Evolutionary conservation across 2,888 invertebrate genomes (phyloP).

Genomic region (Pegoplata infirma): DNA sequence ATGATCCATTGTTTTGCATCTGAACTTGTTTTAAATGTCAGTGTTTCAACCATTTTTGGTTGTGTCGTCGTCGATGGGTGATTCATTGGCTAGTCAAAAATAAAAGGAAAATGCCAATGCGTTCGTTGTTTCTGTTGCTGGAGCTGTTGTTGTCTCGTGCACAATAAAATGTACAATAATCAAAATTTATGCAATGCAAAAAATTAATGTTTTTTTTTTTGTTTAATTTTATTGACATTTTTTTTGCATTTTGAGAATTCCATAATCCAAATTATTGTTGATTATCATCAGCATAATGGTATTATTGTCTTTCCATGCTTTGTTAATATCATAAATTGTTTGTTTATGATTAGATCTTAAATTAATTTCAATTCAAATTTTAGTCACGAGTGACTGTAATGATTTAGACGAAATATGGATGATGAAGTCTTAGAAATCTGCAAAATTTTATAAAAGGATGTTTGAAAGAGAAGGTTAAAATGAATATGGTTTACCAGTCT

Average conservation of each 20-base stretch:
- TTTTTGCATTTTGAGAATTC: constrained; percentile 12
- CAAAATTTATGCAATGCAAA: constrained; percentile 51
- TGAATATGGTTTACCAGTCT: too few species aligned
- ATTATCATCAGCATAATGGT: constrained; percentile 11
- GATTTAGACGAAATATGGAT: too few species aligned
- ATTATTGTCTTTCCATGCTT: constrained; percentile 39
- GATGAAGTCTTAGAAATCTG: too few species aligned
- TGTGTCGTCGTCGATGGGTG: constrained; percentile 60
- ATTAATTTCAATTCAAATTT: not conserved
- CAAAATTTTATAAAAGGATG: too few species aligned
- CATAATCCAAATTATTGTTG: constrained; percentile 49
- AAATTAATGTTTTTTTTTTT: not conserved
- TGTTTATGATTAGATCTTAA: not conserved
- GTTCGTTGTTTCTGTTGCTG: too few species aligned
- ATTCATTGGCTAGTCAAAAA: constrained; percentile 62
- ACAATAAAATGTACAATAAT: constrained; percentile 46
- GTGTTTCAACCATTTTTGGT: constrained; percentile 65
- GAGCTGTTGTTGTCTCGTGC: constrained; percentile 37
- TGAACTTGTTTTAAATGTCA: constrained; percentile 76
- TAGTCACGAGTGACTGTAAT: not conserved
- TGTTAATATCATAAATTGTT: constrained; percentile 45
- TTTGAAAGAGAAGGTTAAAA: too few species aligned
- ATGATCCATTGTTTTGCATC: constrained; percentile 77
- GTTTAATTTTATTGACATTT: not conserved
- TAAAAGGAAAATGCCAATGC: constrained; percentile 40